Base-by-base conservation (phyloP, 2,113 vertebrate genomes). In the Chaetodon auriga region DNA sequence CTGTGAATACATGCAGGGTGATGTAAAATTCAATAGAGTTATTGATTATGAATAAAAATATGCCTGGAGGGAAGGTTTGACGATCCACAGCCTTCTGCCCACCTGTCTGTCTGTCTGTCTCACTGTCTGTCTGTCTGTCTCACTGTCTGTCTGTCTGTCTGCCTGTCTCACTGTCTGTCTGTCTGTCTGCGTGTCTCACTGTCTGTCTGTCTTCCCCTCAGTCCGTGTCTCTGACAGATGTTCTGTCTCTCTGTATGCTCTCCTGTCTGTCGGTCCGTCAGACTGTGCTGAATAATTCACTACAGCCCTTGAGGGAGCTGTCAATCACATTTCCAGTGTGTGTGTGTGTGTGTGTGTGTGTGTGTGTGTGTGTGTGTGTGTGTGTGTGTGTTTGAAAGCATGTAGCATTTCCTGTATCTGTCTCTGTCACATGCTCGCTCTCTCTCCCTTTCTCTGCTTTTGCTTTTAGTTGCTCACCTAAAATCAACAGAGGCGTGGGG, bases 241-340 rank as follows among this genome's bases (percentile, higher is more conserved):
- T 21, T 70, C 75, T 54, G 83, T 78, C 80, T 86, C 38, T 74
- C 80, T 87, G 68, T 54, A 8, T 63, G 84, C 62, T 58, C 73
- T 62, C 51, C 87, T 86, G 87, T 89, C 87, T 81, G 87, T 86
- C 58, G 12, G 65, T 79, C 81, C 53, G 49, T 90, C 85, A 86
- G 68, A 81, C 75, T 63, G 73, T 68, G 81, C 74, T 92, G 90
- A 92, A 92, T 94, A 79, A 91, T 93, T 92, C 80, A 91, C 88
- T 55, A 16, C 69, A 65, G 76, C 54, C 88, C 91, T 92, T 84
- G 66, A 82, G 90, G 92, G 90, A 91, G 76, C 89, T 90, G 91
- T 90, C 90, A 90, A 88, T 93, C 92, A 92, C 63, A 36, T 65
- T 75, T 66, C 38, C 16, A 8, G 66, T 62, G 72, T 68, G 51